A percentile compares a stretch with the other conserved stretches of the same genome.
Conservation (phyloP, 2,797 vertebrate species). For the Acrossocheilus wenchowensis region DNA sequence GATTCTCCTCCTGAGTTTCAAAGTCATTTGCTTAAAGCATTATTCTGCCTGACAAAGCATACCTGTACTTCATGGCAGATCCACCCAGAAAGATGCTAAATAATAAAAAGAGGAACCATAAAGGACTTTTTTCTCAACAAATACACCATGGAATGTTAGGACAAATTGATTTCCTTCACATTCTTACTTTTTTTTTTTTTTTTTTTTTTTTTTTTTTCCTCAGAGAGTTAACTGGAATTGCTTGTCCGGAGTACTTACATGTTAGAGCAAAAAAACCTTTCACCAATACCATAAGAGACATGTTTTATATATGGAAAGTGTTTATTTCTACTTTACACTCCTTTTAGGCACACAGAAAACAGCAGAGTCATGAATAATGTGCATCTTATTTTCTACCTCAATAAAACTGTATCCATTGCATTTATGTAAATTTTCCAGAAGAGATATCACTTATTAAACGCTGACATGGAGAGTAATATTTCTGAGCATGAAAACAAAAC, state of each 20-base stretch:
- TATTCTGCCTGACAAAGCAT: slow-evolving; percentile 44
- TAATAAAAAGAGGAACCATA: slow-evolving; percentile 32
- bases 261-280: slow-evolving; percentile 35
- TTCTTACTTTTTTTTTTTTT: slow-evolving; percentile 4
- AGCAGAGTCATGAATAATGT: slow-evolving; percentile 49
- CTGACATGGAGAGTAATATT: slow-evolving; percentile 9
- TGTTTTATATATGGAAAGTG: slow-evolving; percentile 39
- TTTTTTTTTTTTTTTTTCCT: background rate
- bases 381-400: slow-evolving; percentile 47
- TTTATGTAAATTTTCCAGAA: slow-evolving; percentile 27
- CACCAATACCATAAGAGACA: background rate
- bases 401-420: slow-evolving; percentile 40
- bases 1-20: slow-evolving; percentile 4
- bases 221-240: slow-evolving; percentile 26
- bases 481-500: slow-evolving; percentile 29
- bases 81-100: slow-evolving; percentile 43
- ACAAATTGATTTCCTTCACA: slow-evolving; percentile 40
- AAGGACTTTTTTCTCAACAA: too few relatives aligned
- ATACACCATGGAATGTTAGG: slow-evolving; percentile 6
- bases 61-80: slow-evolving; percentile 34
- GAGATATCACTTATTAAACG: slow-evolving; percentile 10
- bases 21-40: slow-evolving; percentile 46
- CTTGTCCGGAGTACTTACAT: slow-evolving; percentile 45
- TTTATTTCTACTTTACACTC: slow-evolving; percentile 37
- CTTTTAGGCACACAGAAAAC: slow-evolving; percentile 42